A percentile compares a stretch with the other conserved stretches of the same genome.
phyloP scores from a whole-genome alignment of 1,140 invertebrate genomes.

The Cotesia chilonis region DNA sequence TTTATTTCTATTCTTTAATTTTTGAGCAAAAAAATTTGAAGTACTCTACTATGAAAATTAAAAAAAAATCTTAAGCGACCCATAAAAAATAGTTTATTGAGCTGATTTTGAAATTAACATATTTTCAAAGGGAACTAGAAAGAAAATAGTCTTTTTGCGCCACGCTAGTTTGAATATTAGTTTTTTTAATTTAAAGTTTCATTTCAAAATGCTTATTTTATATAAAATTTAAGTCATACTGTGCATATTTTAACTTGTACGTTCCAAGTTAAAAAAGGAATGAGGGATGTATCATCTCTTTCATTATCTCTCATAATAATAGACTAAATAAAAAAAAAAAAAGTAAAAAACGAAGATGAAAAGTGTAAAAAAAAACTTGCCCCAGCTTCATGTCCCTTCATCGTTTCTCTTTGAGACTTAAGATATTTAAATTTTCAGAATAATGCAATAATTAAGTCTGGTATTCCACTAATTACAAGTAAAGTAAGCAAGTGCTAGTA shows the following conservation, averaged over 20 bases:
- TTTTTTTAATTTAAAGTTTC: too few species aligned
- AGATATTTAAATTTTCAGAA: conserved; percentile 26
- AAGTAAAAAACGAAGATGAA: not conserved
- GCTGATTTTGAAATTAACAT: too few species aligned
- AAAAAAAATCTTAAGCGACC: too few species aligned
- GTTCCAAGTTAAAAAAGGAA: not conserved
- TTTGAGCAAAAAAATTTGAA: too few species aligned
- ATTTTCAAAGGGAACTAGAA: too few species aligned
- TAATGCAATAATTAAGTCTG: conserved; percentile 31
- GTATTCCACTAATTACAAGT: conserved; percentile 26
- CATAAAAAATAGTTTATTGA: too few species aligned
- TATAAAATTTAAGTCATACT: not conserved
- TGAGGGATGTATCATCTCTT: not conserved
- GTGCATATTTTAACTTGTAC: not conserved
- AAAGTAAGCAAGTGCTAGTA: not conserved
- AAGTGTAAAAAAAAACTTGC: not conserved
- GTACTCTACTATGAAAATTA: too few species aligned
- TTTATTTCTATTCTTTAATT: too few species aligned
- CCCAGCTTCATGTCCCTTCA: conserved; percentile 7
- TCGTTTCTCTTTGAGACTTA: conserved; percentile 14
- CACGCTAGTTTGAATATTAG: too few species aligned
- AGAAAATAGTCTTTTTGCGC: too few species aligned
- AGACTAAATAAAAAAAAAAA: not conserved
- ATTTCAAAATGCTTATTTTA: too few species aligned
- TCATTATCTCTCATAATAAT: conserved; percentile 1